Base-by-base conservation (phyloP, 2,888 invertebrate genomes). In the Sisyra nigra region DNA sequence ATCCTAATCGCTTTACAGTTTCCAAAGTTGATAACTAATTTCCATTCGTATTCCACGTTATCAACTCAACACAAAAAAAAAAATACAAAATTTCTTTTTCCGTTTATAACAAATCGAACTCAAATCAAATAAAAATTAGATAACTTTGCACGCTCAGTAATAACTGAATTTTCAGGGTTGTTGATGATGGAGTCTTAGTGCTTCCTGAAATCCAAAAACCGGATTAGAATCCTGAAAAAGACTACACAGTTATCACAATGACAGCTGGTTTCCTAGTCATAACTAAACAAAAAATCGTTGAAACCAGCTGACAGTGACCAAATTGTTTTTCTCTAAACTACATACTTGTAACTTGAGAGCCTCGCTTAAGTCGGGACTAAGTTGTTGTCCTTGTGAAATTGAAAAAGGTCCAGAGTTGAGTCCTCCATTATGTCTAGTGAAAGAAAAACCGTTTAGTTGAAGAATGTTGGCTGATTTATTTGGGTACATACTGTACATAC, bases 101-200 rank as follows among this genome's bases (percentile, higher is more conserved):
- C 9, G n/a, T 18, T 15, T 9, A 9, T 18, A 37, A 37, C 11
- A 31, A 40, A 13, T 35, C 17, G 17, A 35, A 24, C 24, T 5
- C 3, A 24, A 24, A 24, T 24, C 11, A 35, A 15, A 44, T 40
- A 38, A 29, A 41, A 24, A 7, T 40, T 40, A 36, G 29, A 34
- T 42, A 32, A 57, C 55, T 52, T 52, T 51, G 54, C 55, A 58
- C 60, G 61, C 68, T 80, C 79, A 81, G 80, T 80, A 80, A 72
- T 79, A 80, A 69, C 71, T 78, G 67, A 80, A 80, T 66, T 79
- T 80, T 83, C 82, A 83, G 75, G 82, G 75, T 46, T 65, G 64
- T 32, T 55, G 65, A 55, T 59, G 58, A 43, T 48, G 48, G 54
- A 87, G 69, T 55, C 86, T 74, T 52, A 87, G 63, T 30, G 86